Conservation (phyloP, 2,797 vertebrate genomes). For the Sorex maritimensis region DNA sequence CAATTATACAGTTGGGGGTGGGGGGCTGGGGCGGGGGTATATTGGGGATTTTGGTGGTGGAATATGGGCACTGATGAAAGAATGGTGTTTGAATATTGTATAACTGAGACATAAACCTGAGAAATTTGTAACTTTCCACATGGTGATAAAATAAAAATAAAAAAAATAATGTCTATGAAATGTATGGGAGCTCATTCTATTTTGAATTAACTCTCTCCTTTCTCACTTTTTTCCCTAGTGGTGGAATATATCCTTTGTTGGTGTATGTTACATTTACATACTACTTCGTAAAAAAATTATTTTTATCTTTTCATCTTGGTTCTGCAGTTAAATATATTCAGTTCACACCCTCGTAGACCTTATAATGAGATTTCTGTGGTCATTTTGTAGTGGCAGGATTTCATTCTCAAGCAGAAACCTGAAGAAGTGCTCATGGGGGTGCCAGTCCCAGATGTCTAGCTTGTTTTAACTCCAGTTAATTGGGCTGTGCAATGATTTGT, state of each 20-base stretch:
- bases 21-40: no score
- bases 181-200: neutral
- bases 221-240: slow-evolving; percentile 10
- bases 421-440: neutral
- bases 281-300: neutral
- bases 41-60: no score
- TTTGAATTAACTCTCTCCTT: neutral
- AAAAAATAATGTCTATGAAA: slow-evolving; percentile 43
- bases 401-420: neutral
- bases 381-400: neutral
- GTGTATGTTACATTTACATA: neutral
- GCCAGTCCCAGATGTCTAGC: neutral
- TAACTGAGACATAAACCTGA: no score
- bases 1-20: no score
- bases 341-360: neutral
- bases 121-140: no score
- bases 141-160: no score
- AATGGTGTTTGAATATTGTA: no score
- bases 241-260: slow-evolving; percentile 9
- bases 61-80: no score
- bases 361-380: neutral
- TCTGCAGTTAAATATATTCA: slow-evolving; percentile 29
- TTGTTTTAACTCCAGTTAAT: slow-evolving; percentile 7
- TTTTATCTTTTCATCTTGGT: neutral
- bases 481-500: neutral